Conservation (phyloP, 2,113 vertebrate genomes). For the Zootoca vivipara region DNA sequence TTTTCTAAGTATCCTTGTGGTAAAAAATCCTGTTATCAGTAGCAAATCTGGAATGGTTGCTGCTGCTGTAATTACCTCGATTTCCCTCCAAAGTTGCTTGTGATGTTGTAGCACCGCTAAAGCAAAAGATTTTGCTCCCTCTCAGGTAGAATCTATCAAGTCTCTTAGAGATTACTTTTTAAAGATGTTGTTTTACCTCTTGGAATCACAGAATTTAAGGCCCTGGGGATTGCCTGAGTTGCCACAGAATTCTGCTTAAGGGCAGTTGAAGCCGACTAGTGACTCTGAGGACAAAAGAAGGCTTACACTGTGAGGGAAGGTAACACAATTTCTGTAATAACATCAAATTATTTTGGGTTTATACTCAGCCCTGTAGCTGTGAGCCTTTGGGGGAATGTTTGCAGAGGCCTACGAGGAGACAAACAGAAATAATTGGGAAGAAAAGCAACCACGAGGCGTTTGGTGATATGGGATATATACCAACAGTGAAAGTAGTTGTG, state of each 20-base stretch:
- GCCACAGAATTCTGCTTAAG: slow-evolving; percentile 9
- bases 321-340: slow-evolving; percentile 16
- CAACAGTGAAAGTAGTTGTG: background rate
- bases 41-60: background rate
- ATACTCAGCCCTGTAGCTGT: slow-evolving; percentile 14
- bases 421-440: slow-evolving; percentile 25
- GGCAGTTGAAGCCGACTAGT: background rate
- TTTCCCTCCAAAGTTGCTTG: background rate
- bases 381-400: slow-evolving; percentile 12
- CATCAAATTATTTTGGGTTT: slow-evolving; percentile 20
- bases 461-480: background rate
- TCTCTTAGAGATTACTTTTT: slow-evolving; percentile 11
- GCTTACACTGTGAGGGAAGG: background rate
- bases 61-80: background rate
- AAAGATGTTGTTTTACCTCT: background rate
- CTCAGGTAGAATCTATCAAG: background rate
- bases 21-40: background rate
- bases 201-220: background rate
- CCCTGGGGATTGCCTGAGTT: background rate
- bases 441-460: background rate
- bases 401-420: background rate
- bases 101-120: background rate
- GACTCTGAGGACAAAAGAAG: slow-evolving; percentile 5
- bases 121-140: background rate
- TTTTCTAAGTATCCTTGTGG: background rate